These are phyloP conservation scores for Nixonia krombeini DNA, from an alignment of 1,140 invertebrate genomes.

Conservation along the genomic window DNA sequence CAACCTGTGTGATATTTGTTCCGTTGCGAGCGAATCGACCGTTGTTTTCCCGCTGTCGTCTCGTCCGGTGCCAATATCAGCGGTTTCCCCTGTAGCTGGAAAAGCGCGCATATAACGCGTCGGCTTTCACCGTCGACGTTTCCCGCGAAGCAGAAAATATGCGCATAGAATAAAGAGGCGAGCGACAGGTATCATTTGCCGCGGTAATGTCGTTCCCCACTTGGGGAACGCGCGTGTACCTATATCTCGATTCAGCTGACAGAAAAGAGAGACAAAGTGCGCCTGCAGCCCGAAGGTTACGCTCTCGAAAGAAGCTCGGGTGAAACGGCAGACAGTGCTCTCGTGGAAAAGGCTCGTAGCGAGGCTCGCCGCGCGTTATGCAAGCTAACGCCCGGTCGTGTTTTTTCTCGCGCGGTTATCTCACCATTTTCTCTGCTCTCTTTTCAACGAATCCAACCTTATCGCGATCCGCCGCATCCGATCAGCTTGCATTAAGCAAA, in stretches of 20 bases:
- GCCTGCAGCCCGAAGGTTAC: conserved; percentile 8
- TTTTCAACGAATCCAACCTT: background rate
- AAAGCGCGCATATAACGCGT: too few species aligned
- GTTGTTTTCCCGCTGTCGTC: too few species aligned
- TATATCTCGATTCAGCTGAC: conserved; percentile 2
- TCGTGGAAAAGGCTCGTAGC: conserved; percentile 2
- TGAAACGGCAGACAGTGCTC: conserved; percentile 1
- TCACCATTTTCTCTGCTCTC: background rate
- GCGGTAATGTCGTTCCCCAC: background rate
- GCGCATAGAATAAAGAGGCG: background rate
- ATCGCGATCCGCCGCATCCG: too few species aligned
- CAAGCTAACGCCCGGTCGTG: background rate
- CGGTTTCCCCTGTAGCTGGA: too few species aligned
- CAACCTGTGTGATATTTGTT: too few species aligned
- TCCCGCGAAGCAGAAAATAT: background rate
- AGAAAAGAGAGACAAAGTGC: conserved; percentile 15
- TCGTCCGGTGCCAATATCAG: too few species aligned
- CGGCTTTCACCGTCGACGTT: too few species aligned
- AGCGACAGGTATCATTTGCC: conserved; percentile 6
- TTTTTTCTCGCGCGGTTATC: background rate
- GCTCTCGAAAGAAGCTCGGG: conserved; percentile 12
- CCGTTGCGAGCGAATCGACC: too few species aligned
- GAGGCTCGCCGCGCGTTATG: conserved; percentile 1
- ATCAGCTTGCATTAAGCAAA: too few species aligned
- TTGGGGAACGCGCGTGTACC: background rate